Base-by-base conservation (phyloP, 2,888 invertebrate genomes). In the Volucella bombylans region DNA sequence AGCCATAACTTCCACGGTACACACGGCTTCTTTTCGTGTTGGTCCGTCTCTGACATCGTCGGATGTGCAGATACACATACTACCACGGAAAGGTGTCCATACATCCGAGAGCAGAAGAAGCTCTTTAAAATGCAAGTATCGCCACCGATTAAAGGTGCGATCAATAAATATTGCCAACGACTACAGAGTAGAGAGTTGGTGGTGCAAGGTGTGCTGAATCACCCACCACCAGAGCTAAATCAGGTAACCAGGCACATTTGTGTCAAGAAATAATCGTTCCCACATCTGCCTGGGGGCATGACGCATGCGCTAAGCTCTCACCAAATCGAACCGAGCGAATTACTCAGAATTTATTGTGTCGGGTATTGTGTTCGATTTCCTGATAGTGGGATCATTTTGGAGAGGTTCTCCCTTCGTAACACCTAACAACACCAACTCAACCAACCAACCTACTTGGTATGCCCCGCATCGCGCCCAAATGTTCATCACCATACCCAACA, bases 141-240 rank as follows among this genome's bases (percentile, higher is more conserved):
- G 72, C 85, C 77, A 72, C 85, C 80, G 85, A 85, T 85, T 85
- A 80, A 85, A 85, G 85, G 85, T 85, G 80, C 80, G 80, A 85
- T 85, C 85, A 72, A 85, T 85, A 85, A 85, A 80, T 85, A 85
- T 80, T 76, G 80, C 31, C 4, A 31, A 67, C 80, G 55, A 80
- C 80, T 65, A 11, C 55, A 76, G 62, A 47, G 38, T 15, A 1
- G 12, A n/a, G 10, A 11, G 43, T 14, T 1, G 41, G 18, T n/a
- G 38, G 47, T 52, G 38, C 43, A 43, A 8, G 31, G 23, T 14
- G 31, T 38, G 11, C 31, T 41, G 68, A 76, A 54, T 76, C 71
- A 71, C 62, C 80, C 71, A 76, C 72, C 62, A 54, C 6, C 54
- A 38, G 31, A 6, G 11, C 31, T n/a, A n/a, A 18, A 45, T 39